Evolutionary conservation across 1,140 invertebrate species (phyloP).

Genomic region (Neuroterus valhalla): DNA sequence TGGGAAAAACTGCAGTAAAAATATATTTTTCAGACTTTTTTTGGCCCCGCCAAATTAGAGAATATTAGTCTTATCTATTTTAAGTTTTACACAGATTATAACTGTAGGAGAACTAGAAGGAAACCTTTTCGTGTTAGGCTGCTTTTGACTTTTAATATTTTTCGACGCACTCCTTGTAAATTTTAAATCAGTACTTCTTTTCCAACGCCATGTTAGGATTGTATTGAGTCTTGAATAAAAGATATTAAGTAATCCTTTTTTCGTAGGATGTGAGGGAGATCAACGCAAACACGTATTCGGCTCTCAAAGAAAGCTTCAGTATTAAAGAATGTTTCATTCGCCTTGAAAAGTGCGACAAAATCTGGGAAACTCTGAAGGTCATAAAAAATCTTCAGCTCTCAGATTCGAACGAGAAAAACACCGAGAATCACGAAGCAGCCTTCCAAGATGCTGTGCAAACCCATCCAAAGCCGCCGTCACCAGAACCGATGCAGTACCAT

Average conservation of each 20-base stretch:
- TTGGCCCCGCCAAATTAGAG: too few relatives aligned
- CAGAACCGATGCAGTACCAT: slow-evolving; percentile 40
- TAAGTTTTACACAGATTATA: too few relatives aligned
- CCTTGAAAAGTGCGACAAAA: slow-evolving; percentile 68
- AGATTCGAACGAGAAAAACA: slow-evolving; percentile 9
- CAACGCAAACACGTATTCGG: slow-evolving; percentile 24
- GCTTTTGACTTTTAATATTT: too few relatives aligned
- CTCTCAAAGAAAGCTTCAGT: slow-evolving; percentile 51
- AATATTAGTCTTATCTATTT: too few relatives aligned
- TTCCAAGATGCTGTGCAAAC: neutral
- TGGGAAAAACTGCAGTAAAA: too few relatives aligned
- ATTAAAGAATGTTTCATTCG: slow-evolving; percentile 56
- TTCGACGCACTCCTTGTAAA: neutral
- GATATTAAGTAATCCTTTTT: slow-evolving; percentile 26
- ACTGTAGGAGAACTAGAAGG: too few relatives aligned
- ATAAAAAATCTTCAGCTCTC: slow-evolving; percentile 58
- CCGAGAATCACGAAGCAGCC: neutral
- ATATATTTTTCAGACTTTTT: too few relatives aligned
- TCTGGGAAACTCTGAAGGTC: slow-evolving; percentile 68
- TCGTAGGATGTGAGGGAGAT: slow-evolving; percentile 36
- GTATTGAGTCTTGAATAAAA: neutral
- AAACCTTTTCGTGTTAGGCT: too few relatives aligned
- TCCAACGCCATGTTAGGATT: neutral
- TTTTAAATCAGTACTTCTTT: neutral
- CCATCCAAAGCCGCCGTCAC: slow-evolving; percentile 15